These are phyloP conservation scores for Brachycybe producta DNA, from an alignment of 2,888 invertebrate species.

Conservation along the genomic window DNA sequence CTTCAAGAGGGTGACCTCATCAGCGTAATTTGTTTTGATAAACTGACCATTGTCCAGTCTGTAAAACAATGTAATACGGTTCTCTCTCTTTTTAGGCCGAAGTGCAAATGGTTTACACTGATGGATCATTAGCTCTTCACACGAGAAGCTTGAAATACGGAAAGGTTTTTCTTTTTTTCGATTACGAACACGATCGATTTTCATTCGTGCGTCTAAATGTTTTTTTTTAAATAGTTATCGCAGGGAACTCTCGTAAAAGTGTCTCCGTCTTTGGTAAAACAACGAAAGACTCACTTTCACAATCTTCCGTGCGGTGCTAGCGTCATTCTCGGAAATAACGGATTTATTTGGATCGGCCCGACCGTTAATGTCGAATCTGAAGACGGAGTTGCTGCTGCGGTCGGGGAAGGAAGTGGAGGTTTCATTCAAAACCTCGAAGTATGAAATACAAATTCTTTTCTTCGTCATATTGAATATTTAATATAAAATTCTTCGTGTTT, in stretches of 20 bases:
- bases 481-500: conserved; percentile 12
- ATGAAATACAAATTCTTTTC: no score
- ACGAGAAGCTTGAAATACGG: conserved; percentile 95
- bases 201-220: conserved; percentile 1
- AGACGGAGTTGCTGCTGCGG: conserved; percentile 44
- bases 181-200: no score
- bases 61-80: not conserved
- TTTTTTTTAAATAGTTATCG: conserved; percentile 45
- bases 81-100: conserved; percentile 61
- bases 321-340: conserved; percentile 90
- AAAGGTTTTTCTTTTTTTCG: conserved; percentile 46
- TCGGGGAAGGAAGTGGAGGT: conserved; percentile 48
- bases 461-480: not conserved
- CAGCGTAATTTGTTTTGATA: conserved; percentile 45
- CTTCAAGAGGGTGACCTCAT: conserved; percentile 90
- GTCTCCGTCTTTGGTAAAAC: conserved; percentile 76
- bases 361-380: conserved; percentile 42
- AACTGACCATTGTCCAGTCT: not conserved
- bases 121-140: conserved; percentile 84
- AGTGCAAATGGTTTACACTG: conserved; percentile 82
- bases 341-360: conserved; percentile 86
- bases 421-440: conserved; percentile 61
- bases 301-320: conserved; percentile 81
- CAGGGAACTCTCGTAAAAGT: conserved; percentile 85
- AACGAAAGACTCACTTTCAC: conserved; percentile 92